These are phyloP conservation scores for Syrista parreyssii DNA, from an alignment of 2,888 invertebrate species.

Conservation along the genomic window DNA sequence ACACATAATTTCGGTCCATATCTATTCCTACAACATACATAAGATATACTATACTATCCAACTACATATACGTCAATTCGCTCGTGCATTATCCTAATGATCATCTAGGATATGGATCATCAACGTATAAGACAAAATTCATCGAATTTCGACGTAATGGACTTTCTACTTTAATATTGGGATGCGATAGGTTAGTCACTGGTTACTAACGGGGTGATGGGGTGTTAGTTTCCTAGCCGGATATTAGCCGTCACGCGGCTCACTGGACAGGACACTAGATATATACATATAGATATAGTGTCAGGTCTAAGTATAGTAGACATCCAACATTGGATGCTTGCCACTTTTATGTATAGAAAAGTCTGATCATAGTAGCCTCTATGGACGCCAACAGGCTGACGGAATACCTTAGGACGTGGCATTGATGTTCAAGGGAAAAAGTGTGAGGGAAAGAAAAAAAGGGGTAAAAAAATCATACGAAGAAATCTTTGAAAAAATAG, in stretches of 20 bases:
- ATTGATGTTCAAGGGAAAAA: not conserved
- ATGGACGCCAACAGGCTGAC: not conserved
- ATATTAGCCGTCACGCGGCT: constrained; percentile 66
- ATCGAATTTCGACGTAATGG: constrained; percentile 35
- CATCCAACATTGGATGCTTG: constrained; percentile 47
- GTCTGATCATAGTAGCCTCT: constrained; percentile 29
- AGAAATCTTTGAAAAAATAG: not conserved
- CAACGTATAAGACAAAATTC: not conserved
- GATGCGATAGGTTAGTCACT: constrained; percentile 51
- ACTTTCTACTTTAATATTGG: constrained; percentile 54
- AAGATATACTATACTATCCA: not conserved
- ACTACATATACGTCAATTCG: not conserved
- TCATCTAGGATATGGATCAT: not conserved
- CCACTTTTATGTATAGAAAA: constrained; percentile 52
- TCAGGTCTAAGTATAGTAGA: constrained; percentile 43
- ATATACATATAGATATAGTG: constrained; percentile 35
- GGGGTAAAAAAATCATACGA: not conserved
- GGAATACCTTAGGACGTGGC: not conserved
- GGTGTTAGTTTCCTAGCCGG: constrained; percentile 64
- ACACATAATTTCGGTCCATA: not conserved
- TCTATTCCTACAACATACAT: not conserved
- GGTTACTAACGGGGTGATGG: constrained; percentile 38
- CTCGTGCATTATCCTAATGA: not conserved
- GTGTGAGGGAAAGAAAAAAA: too few species aligned
- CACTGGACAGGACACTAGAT: constrained; percentile 59